Base-by-base conservation (phyloP, 1,140 invertebrate genomes). In the Aphelenchoides fujianensis region DNA sequence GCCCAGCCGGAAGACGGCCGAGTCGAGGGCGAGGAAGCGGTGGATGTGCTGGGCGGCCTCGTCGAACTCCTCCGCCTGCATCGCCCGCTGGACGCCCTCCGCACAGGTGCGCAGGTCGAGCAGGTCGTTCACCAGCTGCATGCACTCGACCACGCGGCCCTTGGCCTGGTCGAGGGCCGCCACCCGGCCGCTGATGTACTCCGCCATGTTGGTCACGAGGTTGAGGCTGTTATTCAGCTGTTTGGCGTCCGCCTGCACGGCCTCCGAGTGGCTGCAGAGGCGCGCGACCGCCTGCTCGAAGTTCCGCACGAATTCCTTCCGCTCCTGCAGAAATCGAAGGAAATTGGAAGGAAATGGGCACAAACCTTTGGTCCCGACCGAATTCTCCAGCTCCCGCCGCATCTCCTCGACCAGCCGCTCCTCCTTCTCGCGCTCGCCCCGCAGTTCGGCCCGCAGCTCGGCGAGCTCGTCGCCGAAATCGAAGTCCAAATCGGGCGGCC, bases 11-110 rank as follows among this genome's bases (percentile, higher is more conserved):
- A 98, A 86, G 23, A 96, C 88, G 69, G 91, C 90, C 80, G 94
- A 92, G 87, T 98, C 95, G 89, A 98, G 93, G 62, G 91, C 91
- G 31, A 98, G 87, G 86, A 95, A 99, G 57, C 95, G 88, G 81
- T 96, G 92, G 57, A 98, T 91, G 85, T 97, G 94, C 16, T 90
- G 92, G 23, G 95, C 94, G 71, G 94, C 95, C 87, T 95, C 91
- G 77, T 89, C 88, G 82, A 88, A 88, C 77, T 87, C 87, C 86
- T 96, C 93, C 83, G 92, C 91, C 76, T 90, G 89, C 31, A 98
- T 89, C 9, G 95, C 94, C 54, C 91, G 90, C 72, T 94, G 91
- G 0, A 98, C 95, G 54, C 94, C 95, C 86, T 96, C 91, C 71
- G 92, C 94, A 85, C 95, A 97, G 55, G 94, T 89, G 85, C 96